phyloP scores from a whole-genome alignment of 2,797 vertebrate genomes.

The Neoniphon sammara region DNA sequence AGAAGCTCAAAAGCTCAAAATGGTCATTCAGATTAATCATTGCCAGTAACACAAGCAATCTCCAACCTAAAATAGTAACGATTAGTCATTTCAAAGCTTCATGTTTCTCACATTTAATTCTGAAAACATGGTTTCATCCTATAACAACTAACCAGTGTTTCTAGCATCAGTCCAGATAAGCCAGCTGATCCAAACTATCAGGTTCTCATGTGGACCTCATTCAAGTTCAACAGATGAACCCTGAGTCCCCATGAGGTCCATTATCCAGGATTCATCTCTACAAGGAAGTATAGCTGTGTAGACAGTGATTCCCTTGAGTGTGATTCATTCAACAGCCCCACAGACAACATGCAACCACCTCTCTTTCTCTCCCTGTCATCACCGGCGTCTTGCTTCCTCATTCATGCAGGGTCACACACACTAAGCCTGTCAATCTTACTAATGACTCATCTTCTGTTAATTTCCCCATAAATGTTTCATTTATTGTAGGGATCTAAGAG shows the following conservation, averaged over 20 bases:
- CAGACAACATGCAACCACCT: slow-evolving; percentile 24
- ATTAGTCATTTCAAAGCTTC: slow-evolving; percentile 26
- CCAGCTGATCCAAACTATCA: background rate
- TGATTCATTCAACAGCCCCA: slow-evolving; percentile 21
- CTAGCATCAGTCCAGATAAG: slow-evolving; percentile 14
- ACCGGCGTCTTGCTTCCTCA: slow-evolving; percentile 34
- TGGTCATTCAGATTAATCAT: background rate
- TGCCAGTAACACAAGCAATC: slow-evolving; percentile 8
- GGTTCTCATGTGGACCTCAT: slow-evolving; percentile 1
- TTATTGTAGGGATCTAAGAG: slow-evolving; percentile 45
- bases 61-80: slow-evolving; percentile 4
- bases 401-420: slow-evolving; percentile 37
- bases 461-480: background rate
- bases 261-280: slow-evolving; percentile 22
- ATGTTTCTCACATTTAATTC: background rate
- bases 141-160: background rate
- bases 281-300: slow-evolving; percentile 41
- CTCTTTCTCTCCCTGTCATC: slow-evolving; percentile 18
- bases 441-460: slow-evolving; percentile 31
- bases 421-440: slow-evolving; percentile 27
- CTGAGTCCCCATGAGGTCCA: background rate
- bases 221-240: slow-evolving; percentile 6
- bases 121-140: too few species aligned
- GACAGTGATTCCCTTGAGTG: background rate
- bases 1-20: background rate